Evolutionary conservation across 1,140 invertebrate genomes (phyloP).

Genomic region (Subanguina moxae): DNA sequence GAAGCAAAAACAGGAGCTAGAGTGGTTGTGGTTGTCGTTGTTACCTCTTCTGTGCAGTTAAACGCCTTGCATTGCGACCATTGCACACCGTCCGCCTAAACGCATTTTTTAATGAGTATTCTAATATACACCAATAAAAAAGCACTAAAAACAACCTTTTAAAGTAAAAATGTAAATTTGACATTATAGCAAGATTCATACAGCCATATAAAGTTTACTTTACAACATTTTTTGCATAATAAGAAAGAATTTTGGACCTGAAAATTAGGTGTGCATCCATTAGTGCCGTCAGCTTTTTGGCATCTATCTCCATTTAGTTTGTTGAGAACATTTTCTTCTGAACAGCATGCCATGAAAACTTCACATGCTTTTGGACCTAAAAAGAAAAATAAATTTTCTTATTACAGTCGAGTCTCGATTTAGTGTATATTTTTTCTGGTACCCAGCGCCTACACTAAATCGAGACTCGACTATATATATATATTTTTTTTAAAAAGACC

Average conservation of each 20-base stretch:
- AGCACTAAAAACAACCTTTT: too few relatives aligned
- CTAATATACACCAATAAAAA: neutral
- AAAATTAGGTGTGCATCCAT: slow-evolving; percentile 26
- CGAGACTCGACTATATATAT: too few relatives aligned
- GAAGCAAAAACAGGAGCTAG: neutral
- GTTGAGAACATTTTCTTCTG: slow-evolving; percentile 27
- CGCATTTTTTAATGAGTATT: neutral
- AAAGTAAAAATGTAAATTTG: too few relatives aligned
- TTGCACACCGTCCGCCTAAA: slow-evolving; percentile 20
- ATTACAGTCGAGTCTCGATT: too few relatives aligned
- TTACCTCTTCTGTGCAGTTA: slow-evolving; percentile 36
- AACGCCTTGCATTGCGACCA: slow-evolving; percentile 31
- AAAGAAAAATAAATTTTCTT: neutral
- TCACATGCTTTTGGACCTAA: slow-evolving; percentile 22
- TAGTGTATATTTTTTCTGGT: too few relatives aligned
- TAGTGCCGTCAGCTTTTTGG: slow-evolving; percentile 21
- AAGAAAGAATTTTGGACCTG: neutral
- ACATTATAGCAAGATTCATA: too few relatives aligned
- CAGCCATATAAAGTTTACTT: too few relatives aligned
- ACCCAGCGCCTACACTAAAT: too few relatives aligned
- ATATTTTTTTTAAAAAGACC: slow-evolving; percentile 6
- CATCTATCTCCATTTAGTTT: slow-evolving; percentile 31
- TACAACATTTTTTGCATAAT: too few relatives aligned
- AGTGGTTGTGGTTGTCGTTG: slow-evolving; percentile 30
- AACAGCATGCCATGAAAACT: slow-evolving; percentile 26